Conservation (phyloP, 2,888 invertebrate genomes). For the Syrista parreyssii region DNA sequence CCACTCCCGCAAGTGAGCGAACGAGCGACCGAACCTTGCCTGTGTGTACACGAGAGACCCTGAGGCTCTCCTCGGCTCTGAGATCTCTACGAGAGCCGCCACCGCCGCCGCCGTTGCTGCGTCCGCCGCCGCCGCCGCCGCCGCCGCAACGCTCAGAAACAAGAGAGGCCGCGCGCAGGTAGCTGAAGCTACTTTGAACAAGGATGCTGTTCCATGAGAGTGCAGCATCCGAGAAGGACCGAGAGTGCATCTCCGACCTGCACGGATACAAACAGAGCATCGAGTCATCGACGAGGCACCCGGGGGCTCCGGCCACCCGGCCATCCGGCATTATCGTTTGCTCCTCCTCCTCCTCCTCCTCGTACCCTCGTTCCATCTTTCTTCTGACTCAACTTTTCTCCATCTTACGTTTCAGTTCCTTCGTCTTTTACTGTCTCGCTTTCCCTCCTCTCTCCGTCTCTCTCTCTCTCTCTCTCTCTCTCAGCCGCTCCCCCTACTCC, state of each 20-base stretch:
- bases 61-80: slow-evolving; percentile 17
- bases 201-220: slow-evolving; percentile 22
- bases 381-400: no score
- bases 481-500: slow-evolving; percentile 29
- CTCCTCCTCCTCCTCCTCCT: background rate
- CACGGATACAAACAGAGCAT: slow-evolving; percentile 54
- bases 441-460: slow-evolving; percentile 30
- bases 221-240: slow-evolving; percentile 16
- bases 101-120: no score
- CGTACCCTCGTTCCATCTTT: background rate
- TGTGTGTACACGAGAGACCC: slow-evolving; percentile 2
- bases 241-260: slow-evolving; percentile 27
- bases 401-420: no score
- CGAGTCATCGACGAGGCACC: slow-evolving; percentile 54
- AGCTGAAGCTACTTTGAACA: slow-evolving; percentile 37
- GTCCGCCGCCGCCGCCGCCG: no score
- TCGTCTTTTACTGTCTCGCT: no score
- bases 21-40: background rate
- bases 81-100: background rate
- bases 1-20: slow-evolving; percentile 19
- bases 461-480: slow-evolving; percentile 13
- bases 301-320: slow-evolving; percentile 49
- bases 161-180: slow-evolving; percentile 48
- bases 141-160: slow-evolving; percentile 13
- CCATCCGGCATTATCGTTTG: slow-evolving; percentile 55